phyloP scores from a whole-genome alignment of 2,888 invertebrate genomes.

The Athrips mouffetella region DNA sequence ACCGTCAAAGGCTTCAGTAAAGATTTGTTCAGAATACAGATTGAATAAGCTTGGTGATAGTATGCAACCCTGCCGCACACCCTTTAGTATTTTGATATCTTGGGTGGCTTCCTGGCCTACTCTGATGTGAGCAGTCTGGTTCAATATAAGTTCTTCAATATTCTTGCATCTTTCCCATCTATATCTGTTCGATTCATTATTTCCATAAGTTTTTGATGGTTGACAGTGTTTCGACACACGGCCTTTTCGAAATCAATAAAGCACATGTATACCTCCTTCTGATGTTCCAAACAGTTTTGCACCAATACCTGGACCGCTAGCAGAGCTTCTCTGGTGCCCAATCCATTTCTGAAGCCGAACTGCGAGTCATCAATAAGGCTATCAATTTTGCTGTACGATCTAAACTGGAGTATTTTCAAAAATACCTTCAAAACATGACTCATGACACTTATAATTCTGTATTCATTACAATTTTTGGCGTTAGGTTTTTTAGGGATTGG shows the following conservation, averaged over 20 bases:
- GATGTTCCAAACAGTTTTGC: slow-evolving; percentile 23
- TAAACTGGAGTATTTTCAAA: neutral
- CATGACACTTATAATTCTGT: slow-evolving; percentile 21
- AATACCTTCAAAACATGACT: slow-evolving; percentile 19
- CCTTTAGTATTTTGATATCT: too few relatives aligned
- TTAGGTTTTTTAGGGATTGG: slow-evolving; percentile 19
- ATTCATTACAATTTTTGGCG: slow-evolving; percentile 20
- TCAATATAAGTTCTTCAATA: neutral
- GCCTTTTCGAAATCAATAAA: slow-evolving; percentile 22
- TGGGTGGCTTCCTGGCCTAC: too few relatives aligned
- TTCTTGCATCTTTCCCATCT: slow-evolving; percentile 17
- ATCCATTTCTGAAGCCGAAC: slow-evolving; percentile 21
- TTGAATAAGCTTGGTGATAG: too few relatives aligned
- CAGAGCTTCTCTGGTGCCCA: slow-evolving; percentile 21
- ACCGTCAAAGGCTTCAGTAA: too few relatives aligned
- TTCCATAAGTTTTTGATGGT: slow-evolving; percentile 10
- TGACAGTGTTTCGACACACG: slow-evolving; percentile 11
- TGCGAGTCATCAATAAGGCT: slow-evolving; percentile 19
- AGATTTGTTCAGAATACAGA: too few relatives aligned
- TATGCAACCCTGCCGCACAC: too few relatives aligned
- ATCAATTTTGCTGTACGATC: slow-evolving; percentile 8
- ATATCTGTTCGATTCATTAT: too few relatives aligned
- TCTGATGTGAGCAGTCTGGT: too few relatives aligned
- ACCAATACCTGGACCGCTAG: slow-evolving; percentile 22
- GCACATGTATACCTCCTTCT: slow-evolving; percentile 20